phyloP scores from a whole-genome alignment of 1,140 invertebrate species.

The Parapsyche elsis region DNA sequence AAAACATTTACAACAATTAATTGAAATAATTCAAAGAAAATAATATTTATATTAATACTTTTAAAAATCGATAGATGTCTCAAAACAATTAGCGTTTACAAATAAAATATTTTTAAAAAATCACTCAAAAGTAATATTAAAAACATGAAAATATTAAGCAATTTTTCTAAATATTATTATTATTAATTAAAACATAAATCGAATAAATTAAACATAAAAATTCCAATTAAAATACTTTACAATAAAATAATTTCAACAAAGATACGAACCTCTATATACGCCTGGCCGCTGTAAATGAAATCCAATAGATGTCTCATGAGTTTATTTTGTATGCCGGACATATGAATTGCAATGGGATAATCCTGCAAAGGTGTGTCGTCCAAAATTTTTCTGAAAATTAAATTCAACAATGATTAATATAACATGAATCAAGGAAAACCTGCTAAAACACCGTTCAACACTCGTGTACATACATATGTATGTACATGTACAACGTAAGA shows the following conservation, averaged over 20 bases:
- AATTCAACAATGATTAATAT: neutral
- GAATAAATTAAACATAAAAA: neutral
- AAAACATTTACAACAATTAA: no score
- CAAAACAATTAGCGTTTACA: no score
- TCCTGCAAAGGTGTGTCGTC: conserved; percentile 79
- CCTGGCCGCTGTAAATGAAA: conserved; percentile 86
- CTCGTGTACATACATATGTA: no score
- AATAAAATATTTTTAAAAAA: no score
- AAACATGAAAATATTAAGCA: no score
- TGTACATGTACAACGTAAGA: no score
- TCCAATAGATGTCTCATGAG: conserved; percentile 83
- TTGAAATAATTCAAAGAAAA: no score
- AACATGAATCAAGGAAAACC: no score
- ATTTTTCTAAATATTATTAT: no score
- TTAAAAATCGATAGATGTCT: conserved; percentile 21
- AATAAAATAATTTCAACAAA: conserved; percentile 28
- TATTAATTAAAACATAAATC: no score
- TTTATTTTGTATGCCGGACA: conserved; percentile 81
- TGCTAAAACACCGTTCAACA: no score
- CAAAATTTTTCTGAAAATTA: conserved; percentile 69
- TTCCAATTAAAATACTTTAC: neutral
- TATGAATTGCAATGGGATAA: conserved; percentile 79
- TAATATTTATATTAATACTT: conserved; percentile 17
- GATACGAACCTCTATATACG: conserved; percentile 76
- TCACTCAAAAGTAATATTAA: no score